Conservation (phyloP, 2,797 vertebrate species). For the Crocodylus rhombifer region DNA sequence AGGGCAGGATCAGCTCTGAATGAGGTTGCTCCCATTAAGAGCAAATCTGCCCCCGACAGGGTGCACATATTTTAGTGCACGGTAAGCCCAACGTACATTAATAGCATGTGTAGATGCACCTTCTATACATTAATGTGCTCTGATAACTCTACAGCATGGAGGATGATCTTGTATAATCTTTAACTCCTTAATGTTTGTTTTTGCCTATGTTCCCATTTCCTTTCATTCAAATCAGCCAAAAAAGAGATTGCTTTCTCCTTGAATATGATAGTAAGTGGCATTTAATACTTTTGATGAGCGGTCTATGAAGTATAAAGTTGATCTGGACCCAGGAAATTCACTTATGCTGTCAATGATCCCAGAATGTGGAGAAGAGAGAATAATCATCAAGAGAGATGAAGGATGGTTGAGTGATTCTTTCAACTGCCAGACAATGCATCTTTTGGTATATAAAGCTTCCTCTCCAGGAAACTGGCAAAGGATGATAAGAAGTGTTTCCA, state of each 20-base stretch:
- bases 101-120: too few relatives aligned
- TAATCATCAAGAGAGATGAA: neutral
- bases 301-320: rapidly evolving
- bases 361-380: neutral
- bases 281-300: neutral
- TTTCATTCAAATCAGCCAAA: neutral
- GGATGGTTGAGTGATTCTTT: slow-evolving; percentile 18
- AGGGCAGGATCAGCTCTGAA: too few relatives aligned
- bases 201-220: neutral
- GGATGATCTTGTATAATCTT: neutral
- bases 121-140: neutral
- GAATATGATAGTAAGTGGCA: neutral
- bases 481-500: slow-evolving; percentile 31
- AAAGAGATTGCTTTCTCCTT: neutral
- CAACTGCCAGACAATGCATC: neutral
- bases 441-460: neutral
- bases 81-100: too few relatives aligned
- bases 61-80: too few relatives aligned
- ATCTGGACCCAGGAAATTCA: neutral
- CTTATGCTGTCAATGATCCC: neutral
- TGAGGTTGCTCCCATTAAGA: too few relatives aligned
- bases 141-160: neutral
- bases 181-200: neutral
- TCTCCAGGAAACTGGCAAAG: slow-evolving; percentile 24
- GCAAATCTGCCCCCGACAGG: too few relatives aligned